Evolutionary conservation across 1,140 invertebrate genomes (phyloP).

Genomic region (Drosophila varians): DNA sequence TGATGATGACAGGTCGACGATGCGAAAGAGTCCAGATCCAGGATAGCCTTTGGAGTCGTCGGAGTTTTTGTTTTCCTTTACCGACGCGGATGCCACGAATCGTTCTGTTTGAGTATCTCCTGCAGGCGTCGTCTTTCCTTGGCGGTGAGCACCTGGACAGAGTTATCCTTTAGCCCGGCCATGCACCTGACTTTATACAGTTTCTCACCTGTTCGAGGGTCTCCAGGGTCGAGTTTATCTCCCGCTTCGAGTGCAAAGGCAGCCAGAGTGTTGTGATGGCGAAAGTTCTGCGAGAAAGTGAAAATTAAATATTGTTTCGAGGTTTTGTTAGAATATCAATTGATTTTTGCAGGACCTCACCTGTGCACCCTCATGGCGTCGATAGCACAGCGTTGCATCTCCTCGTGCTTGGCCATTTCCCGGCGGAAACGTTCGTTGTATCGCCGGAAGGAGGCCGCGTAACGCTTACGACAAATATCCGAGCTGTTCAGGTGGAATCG

Average conservation of each 20-base stretch:
- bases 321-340: background rate
- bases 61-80: conserved; percentile 8
- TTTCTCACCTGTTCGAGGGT: conserved; percentile 68
- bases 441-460: conserved; percentile 68
- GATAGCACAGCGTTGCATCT: conserved; percentile 80
- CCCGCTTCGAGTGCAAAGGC: conserved; percentile 76
- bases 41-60: background rate
- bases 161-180: conserved; percentile 7
- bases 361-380: conserved; percentile 81
- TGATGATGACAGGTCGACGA: conserved; percentile 23
- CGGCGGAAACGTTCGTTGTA: conserved; percentile 78
- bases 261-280: conserved; percentile 79
- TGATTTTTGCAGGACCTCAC: conserved; percentile 33
- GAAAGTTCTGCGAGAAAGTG: conserved; percentile 56
- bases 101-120: conserved; percentile 75
- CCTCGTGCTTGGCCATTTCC: conserved; percentile 77
- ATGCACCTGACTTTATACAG: background rate
- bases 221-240: conserved; percentile 79
- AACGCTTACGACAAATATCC: conserved; percentile 74
- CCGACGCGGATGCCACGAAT: conserved; percentile 56
- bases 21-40: conserved; percentile 17
- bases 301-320: conserved; percentile 1
- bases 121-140: conserved; percentile 80
- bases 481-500: conserved; percentile 36
- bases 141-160: conserved; percentile 53